Percentiles rank a stretch among this genome's conserved stretches.
These are phyloP conservation scores for Odontophorus gujanensis DNA, from an alignment of 2,113 vertebrate species.

Conservation along the genomic window DNA sequence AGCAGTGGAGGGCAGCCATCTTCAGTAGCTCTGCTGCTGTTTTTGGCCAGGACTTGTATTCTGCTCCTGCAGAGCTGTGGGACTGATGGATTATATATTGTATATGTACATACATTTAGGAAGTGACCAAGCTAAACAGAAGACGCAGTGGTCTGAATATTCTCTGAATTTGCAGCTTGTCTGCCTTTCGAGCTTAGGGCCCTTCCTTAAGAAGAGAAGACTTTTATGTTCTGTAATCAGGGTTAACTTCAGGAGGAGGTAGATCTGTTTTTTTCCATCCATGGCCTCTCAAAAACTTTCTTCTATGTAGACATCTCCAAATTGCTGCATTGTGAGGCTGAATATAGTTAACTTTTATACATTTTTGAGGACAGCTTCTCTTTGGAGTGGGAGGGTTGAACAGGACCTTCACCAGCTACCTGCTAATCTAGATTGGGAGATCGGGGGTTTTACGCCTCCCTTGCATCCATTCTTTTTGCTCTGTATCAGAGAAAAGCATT, in stretches of 20 bases:
- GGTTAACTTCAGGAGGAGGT: not conserved
- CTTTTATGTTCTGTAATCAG: not conserved
- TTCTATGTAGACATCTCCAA: not conserved
- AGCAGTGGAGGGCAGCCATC: not conserved
- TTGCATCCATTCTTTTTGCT: constrained; percentile 21
- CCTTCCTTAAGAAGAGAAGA: not conserved
- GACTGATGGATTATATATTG: not conserved
- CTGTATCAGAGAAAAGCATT: constrained; percentile 10
- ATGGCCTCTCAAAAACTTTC: not conserved
- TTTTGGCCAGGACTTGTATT: not conserved
- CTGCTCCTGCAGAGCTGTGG: not conserved
- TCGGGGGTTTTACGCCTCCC: not conserved
- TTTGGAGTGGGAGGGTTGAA: not conserved
- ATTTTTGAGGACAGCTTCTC: not conserved
- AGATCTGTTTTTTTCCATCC: not conserved
- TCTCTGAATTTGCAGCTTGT: not conserved
- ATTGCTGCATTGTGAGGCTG: not conserved
- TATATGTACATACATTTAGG: not conserved
- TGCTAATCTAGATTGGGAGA: not conserved
- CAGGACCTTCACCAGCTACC: not conserved
- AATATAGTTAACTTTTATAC: not conserved
- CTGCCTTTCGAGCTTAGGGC: not conserved
- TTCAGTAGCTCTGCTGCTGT: not conserved
- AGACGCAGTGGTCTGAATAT: not conserved
- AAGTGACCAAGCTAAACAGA: not conserved